phyloP scores from a whole-genome alignment of 2,797 vertebrate species.

The Cuniculus paca region DNA sequence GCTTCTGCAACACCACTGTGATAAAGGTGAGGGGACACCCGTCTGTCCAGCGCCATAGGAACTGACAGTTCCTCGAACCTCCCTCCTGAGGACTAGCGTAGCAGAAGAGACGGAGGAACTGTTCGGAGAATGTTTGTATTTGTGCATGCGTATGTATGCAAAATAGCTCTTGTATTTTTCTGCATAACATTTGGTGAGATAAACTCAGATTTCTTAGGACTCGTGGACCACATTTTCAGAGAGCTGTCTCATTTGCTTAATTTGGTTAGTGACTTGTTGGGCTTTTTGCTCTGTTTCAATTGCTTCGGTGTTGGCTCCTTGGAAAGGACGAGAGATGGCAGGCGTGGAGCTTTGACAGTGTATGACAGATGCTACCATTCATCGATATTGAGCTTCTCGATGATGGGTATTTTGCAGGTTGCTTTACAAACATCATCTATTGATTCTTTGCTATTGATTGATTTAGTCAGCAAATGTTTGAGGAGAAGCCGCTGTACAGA shows the following conservation, averaged over 20 bases:
- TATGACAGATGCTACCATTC: fast-evolving
- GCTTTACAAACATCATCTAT: background rate
- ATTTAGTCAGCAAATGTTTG: background rate
- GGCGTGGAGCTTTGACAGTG: background rate
- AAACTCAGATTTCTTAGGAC: background rate
- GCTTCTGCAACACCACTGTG: background rate
- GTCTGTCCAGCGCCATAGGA: background rate
- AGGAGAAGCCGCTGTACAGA: background rate
- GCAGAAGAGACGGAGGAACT: too few relatives aligned
- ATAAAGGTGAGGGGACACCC: fast-evolving
- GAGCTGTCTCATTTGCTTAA: background rate
- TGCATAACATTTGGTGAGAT: background rate
- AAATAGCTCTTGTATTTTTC: background rate
- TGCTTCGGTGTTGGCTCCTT: too few relatives aligned
- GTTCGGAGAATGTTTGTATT: background rate
- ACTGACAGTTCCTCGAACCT: background rate
- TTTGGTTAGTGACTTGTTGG: background rate
- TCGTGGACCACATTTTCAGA: background rate
- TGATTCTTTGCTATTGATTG: background rate
- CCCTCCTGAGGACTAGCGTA: background rate
- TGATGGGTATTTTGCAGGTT: too few relatives aligned
- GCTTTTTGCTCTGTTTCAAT: background rate
- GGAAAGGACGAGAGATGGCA: fast-evolving
- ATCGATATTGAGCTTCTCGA: fast-evolving
- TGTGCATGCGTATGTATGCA: background rate